phyloP scores from a whole-genome alignment of 2,797 vertebrate genomes.

The Cetoscarus ocellatus region DNA sequence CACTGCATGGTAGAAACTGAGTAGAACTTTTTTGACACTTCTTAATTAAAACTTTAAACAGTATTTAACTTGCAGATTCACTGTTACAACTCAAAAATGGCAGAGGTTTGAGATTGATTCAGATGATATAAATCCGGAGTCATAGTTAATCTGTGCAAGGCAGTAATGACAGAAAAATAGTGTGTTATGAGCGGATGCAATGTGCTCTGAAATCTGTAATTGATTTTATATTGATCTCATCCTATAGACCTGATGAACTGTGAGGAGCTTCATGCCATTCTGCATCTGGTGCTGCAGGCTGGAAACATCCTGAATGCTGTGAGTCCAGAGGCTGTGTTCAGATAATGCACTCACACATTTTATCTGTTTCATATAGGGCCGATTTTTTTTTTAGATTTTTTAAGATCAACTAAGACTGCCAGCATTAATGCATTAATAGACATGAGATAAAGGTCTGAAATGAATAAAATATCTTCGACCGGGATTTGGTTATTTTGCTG shows the following conservation, averaged over 20 bases:
- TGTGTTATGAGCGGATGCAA: background rate
- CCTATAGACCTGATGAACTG: slow-evolving; percentile 93
- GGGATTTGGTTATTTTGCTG: no score
- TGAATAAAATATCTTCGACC: no score
- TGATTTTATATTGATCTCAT: slow-evolving; percentile 45
- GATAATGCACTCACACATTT: background rate
- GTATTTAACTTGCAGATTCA: slow-evolving; percentile 11
- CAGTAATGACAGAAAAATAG: slow-evolving; percentile 6
- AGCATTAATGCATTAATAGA: no score
- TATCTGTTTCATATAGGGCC: background rate
- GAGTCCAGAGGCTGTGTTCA: slow-evolving; percentile 66
- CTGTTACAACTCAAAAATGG: background rate
- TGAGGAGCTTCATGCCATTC: slow-evolving; percentile 94
- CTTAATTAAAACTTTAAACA: slow-evolving; percentile 28
- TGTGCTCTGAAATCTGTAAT: slow-evolving; percentile 35
- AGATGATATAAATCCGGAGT: background rate
- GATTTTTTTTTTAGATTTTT: background rate
- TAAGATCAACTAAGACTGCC: background rate
- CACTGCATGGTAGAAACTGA: slow-evolving; percentile 14
- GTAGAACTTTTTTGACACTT: slow-evolving; percentile 7
- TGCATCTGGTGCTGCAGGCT: slow-evolving; percentile 97
- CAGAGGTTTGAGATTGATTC: slow-evolving; percentile 2
- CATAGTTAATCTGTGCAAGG: background rate
- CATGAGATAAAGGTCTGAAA: no score
- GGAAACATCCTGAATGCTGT: slow-evolving; percentile 99